A percentile compares a stretch with the other conserved stretches of the same genome.
Evolutionary conservation across 1,140 invertebrate species (phyloP).

Genomic region (Bombus waltoni): DNA sequence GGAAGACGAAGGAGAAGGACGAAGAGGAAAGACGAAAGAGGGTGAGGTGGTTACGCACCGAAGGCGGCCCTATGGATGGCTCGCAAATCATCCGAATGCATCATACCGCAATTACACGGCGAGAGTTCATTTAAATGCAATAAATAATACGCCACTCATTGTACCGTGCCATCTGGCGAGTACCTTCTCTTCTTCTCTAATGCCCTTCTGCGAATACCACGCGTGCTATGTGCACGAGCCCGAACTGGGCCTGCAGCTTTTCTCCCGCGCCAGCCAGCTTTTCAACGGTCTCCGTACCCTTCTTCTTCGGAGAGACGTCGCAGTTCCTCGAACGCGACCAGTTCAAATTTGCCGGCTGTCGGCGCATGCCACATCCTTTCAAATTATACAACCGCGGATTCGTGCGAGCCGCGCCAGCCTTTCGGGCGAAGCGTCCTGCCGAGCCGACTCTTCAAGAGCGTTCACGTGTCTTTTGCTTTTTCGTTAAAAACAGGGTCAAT

Average conservation of each 20-base stretch:
- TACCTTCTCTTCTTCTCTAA: slow-evolving; percentile 39
- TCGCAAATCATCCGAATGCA: slow-evolving; percentile 81
- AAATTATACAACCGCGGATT: not conserved
- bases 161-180: slow-evolving; percentile 73
- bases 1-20: not conserved
- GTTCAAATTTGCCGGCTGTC: not conserved
- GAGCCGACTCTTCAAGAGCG: accelerated
- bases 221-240: not conserved
- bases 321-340: not conserved
- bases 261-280: slow-evolving; percentile 19
- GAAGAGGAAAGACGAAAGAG: not conserved
- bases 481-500: not conserved
- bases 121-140: slow-evolving; percentile 82
- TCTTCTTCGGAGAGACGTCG: not conserved
- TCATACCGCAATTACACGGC: slow-evolving; percentile 82
- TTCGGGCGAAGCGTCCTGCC: accelerated
- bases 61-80: slow-evolving; percentile 71
- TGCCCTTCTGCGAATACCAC: slow-evolving; percentile 29
- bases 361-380: not conserved
- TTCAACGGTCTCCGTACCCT: not conserved
- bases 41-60: slow-evolving; percentile 49
- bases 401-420: not conserved
- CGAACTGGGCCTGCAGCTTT: slow-evolving; percentile 47
- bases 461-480: too few species aligned
- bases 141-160: slow-evolving; percentile 81